Evolutionary conservation across 2,888 invertebrate genomes (phyloP), one percentile per base, ranked within the genome.

Genomic region (Saturnia pavonia): DNA sequence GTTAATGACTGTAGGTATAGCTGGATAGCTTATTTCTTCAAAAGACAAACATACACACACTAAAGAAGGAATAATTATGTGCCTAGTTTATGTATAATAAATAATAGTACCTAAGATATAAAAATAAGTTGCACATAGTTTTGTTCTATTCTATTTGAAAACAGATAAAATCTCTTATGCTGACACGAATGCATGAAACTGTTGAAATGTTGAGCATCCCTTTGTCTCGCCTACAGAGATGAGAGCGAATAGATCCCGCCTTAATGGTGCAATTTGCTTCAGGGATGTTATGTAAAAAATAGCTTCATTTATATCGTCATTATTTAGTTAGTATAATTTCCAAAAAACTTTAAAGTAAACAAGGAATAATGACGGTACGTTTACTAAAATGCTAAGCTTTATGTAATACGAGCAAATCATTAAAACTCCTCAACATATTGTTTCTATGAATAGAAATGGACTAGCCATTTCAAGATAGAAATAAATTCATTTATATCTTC

Each of bases 191-290:
- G 74, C 74, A 73, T 68, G 42, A 67, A 68, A 71, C 69, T 57
- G 68, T 57, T 76, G 76, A 74, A 76, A 71, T 73, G 70, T 78
- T 69, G 74, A 81, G 78, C 72, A 72, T 77, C 73, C 72, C 77
- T 81, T 82, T 79, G 77, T 78, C 71, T 69, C 69, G 70, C 67
- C 66, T 71, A 68, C 71, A 34, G 69, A 72, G 70, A 73, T 72
- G 27, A 70, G 70, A 71, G 72, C 57, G 69, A 69, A 65, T 66
- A 67, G 65, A 71, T 63, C 22, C 65, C 68, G 73, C 67, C 45
- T 72, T 73, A 73, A 72, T 75, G 40, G 54, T 73, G 68, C 69
- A 68, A 69, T 72, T 70, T 71, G 74, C 72, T 66, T 68, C 67
- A 43, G 45, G 48, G 22, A 48, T 67, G 70, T 68, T 27, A 68